Conservation (phyloP, 2,888 invertebrate species). For the Eupithecia exiguata region DNA sequence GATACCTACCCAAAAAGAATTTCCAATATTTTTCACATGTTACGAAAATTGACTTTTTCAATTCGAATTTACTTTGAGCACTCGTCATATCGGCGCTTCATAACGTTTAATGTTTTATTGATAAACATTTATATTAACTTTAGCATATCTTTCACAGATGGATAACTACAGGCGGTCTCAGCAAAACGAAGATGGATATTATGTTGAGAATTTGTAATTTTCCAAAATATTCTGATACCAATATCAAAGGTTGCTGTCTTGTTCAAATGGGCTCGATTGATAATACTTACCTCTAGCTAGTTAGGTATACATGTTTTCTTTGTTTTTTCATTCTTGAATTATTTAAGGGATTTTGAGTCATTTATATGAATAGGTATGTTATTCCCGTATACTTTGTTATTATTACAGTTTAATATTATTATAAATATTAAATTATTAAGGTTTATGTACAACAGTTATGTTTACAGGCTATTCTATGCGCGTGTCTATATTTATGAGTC, state of each 20-base stretch:
- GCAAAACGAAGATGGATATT: conserved; percentile 69
- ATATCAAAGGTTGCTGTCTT: conserved; percentile 16
- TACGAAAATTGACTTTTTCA: background rate
- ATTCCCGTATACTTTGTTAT: background rate
- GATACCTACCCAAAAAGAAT: background rate
- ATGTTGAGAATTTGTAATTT: conserved; percentile 67
- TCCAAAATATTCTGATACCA: conserved; percentile 38
- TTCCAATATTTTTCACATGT: background rate
- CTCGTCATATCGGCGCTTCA: background rate
- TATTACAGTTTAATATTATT: background rate
- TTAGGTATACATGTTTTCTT: too few relatives aligned
- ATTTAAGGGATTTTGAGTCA: too few relatives aligned
- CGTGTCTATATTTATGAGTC: background rate
- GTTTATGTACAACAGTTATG: background rate
- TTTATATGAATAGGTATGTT: too few relatives aligned
- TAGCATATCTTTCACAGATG: conserved; percentile 59
- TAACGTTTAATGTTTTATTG: background rate
- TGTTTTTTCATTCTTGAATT: background rate
- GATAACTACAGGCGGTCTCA: conserved; percentile 76
- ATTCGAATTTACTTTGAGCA: background rate
- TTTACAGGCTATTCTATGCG: background rate
- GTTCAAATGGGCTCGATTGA: conserved; percentile 17
- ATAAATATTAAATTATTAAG: too few relatives aligned
- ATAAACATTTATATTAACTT: conserved; percentile 5
- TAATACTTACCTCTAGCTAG: background rate